Percentiles rank a stretch among this genome's conserved stretches.
Evolutionary conservation across 2,888 invertebrate species (phyloP).

Genomic region (Podotricha telesiphe): DNA sequence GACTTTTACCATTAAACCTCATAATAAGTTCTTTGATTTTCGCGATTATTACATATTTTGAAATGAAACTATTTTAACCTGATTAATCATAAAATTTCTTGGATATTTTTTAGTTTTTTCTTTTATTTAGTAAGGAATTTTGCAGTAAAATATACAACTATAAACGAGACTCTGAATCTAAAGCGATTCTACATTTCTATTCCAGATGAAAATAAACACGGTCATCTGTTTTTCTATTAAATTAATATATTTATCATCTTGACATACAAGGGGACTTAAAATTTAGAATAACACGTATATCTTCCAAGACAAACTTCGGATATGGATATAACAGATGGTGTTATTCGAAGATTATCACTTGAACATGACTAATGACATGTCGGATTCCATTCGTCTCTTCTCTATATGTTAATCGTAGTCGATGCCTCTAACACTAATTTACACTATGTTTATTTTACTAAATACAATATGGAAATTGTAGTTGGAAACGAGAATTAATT

Average conservation of each 20-base stretch:
- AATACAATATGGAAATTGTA: constrained; percentile 50
- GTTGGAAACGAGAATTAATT: background rate
- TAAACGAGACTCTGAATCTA: no score
- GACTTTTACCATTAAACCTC: no score
- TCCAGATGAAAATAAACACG: constrained; percentile 6
- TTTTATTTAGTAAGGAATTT: no score
- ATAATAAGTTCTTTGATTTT: no score
- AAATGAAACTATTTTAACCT: no score
- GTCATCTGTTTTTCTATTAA: constrained; percentile 19
- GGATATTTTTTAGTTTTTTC: no score
- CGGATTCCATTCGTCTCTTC: constrained; percentile 59
- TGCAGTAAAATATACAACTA: no score
- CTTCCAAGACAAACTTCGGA: constrained; percentile 43
- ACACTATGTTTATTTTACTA: constrained; percentile 76
- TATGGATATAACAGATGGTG: constrained; percentile 68
- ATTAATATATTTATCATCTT: constrained; percentile 30
- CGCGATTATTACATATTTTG: no score
- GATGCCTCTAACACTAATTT: constrained; percentile 74
- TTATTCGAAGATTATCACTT: constrained; percentile 76
- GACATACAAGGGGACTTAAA: constrained; percentile 37
- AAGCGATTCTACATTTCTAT: background rate
- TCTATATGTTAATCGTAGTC: constrained; percentile 76
- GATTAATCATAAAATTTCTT: no score
- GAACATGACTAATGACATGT: constrained; percentile 79
- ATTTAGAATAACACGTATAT: constrained; percentile 42